Evolutionary conservation across 2,113 vertebrate genomes (phyloP).

Genomic region (Camelus bactrianus): DNA sequence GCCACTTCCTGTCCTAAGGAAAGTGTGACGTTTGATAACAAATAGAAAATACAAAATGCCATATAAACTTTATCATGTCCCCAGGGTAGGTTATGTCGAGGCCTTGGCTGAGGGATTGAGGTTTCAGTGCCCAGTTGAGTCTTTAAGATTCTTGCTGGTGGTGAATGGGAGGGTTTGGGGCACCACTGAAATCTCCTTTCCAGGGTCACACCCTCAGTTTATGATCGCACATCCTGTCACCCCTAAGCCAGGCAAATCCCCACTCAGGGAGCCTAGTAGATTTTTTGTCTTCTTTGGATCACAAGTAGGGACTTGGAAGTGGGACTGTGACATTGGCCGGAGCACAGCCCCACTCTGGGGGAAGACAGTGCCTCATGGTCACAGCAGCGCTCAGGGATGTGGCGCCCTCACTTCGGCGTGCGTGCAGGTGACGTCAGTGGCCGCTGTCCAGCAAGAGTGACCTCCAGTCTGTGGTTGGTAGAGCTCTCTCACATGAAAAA

Average conservation of each 20-base stretch:
- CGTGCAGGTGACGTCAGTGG: fast-evolving
- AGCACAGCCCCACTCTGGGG: neutral
- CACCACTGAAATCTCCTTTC: fast-evolving
- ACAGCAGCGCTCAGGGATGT: neutral
- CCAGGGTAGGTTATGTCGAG: fast-evolving
- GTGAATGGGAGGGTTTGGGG: fast-evolving
- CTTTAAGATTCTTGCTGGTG: fast-evolving
- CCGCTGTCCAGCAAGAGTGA: neutral
- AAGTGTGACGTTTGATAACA: neutral
- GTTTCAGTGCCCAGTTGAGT: fast-evolving
- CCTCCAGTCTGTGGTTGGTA: fast-evolving
- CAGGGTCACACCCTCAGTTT: fast-evolving
- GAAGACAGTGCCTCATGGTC: neutral
- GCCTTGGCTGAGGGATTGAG: neutral
- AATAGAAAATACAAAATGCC: neutral
- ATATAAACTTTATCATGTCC: fast-evolving
- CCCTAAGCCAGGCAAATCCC: neutral
- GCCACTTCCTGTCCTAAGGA: neutral
- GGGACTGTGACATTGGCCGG: fast-evolving
- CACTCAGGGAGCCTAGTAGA: neutral
- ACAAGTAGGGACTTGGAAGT: fast-evolving
- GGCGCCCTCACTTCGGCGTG: neutral
- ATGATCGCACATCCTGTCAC: fast-evolving
- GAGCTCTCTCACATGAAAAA: fast-evolving
- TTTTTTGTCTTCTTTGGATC: neutral